Percentiles rank a stretch among this genome's conserved stretches.
Evolutionary conservation across 2,113 vertebrate genomes (phyloP).

Genomic region (Python bivittatus): DNA sequence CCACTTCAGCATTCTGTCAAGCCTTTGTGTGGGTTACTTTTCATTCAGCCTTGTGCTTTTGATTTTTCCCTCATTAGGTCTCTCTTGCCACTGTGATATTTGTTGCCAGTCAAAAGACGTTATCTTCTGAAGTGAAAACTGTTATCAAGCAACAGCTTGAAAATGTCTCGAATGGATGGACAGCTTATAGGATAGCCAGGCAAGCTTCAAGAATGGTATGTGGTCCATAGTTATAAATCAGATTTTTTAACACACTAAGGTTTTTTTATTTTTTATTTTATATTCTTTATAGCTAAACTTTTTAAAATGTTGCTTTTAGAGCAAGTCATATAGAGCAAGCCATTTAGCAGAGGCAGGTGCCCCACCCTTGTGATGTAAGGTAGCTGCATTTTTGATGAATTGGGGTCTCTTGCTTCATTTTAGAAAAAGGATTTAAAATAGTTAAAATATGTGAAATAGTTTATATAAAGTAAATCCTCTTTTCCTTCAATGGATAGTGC

Average conservation of each 20-base stretch:
- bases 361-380: not conserved
- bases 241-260: not conserved
- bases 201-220: conserved; percentile 97
- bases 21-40: not conserved
- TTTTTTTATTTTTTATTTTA: not conserved
- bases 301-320: not conserved
- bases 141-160: conserved; percentile 95
- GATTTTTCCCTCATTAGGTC: conserved; percentile 73
- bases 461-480: not conserved
- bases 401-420: not conserved
- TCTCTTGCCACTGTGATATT: conserved; percentile 97
- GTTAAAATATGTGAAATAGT: not conserved
- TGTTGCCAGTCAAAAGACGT: conserved; percentile 92
- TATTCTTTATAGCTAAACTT: not conserved
- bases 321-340: not conserved
- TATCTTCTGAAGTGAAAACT: conserved; percentile 88
- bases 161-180: conserved; percentile 94
- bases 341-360: not conserved
- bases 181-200: conserved; percentile 93
- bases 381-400: not conserved
- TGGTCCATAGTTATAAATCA: not conserved
- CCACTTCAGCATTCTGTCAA: not conserved
- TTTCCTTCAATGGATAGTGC: not conserved
- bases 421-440: not conserved
- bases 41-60: not conserved